phyloP scores from a whole-genome alignment of 37 sponge, comb jelly and placozoan genomes.

The Beroe ovata region DNA sequence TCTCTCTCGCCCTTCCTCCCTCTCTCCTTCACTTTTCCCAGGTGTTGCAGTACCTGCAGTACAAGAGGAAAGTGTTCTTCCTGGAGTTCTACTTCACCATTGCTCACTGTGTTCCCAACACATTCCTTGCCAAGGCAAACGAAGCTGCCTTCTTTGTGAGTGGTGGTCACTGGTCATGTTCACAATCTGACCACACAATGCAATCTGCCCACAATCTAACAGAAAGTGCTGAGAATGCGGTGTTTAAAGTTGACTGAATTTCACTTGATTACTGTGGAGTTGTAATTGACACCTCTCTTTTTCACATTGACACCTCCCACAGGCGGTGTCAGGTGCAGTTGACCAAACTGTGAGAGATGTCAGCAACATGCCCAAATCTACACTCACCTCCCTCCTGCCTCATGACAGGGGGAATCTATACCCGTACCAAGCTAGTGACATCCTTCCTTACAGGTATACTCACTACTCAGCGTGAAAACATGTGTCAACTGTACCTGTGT shows the following conservation, averaged over 20 bases:
- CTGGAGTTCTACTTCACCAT: conserved; percentile 64
- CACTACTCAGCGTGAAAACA: no score
- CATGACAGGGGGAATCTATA: not conserved
- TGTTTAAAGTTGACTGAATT: no score
- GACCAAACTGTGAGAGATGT: conserved; percentile 30
- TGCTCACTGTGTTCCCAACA: conserved; percentile 46
- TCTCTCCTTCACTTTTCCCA: no score
- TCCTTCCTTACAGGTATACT: conserved; percentile 47
- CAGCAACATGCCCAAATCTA: not conserved
- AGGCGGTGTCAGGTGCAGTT: conserved; percentile 35
- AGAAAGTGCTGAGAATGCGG: no score
- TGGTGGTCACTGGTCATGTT: not conserved
- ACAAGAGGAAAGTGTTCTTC: conserved; percentile 50
- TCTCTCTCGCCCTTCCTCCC: no score
- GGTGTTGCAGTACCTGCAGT: conserved; percentile 29
- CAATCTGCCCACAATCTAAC: no score
- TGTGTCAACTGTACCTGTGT: no score
- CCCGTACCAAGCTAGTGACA: not conserved
- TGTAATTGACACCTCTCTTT: no score
- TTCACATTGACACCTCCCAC: no score
- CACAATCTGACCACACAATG: no score
- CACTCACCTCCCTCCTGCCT: conserved; percentile 42
- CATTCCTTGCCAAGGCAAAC: conserved; percentile 62
- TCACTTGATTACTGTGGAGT: no score
- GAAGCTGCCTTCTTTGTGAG: conserved; percentile 46